Evolutionary conservation across 2,888 invertebrate species (phyloP), one percentile per base, ranked within the genome.

Genomic region (Toxonevra muliebris): DNA sequence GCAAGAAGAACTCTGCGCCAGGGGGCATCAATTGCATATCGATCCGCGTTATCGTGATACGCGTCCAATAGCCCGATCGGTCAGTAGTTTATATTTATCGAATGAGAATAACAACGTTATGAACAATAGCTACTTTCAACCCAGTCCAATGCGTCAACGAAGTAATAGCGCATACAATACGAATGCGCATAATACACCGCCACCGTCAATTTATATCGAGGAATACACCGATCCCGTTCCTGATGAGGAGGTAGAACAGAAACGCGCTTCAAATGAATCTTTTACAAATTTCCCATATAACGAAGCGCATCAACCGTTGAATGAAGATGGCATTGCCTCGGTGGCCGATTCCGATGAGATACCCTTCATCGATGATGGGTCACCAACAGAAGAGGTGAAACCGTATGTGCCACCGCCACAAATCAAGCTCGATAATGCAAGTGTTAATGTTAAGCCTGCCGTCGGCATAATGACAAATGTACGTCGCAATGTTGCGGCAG

Each of bases 301-400:
- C 43, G 84, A 84, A 68, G 79, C 78, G 0, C 84, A 85, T 76
- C 85, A 85, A 71, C 85, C 85, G 11, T 71, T 85, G 0, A 85
- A 85, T 69, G 85, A 84, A 69, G 82, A 85, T 45, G 77, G 83
- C 20, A 84, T 85, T 17, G 85, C 85, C 13, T 84, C 84, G 11
- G 79, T 84, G 66, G 81, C 80, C 7, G 81, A 84, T 62, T 77
- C 80, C 1, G 82, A 83, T 52, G 82, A 84, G 48, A 86, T 86
- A 71, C 86, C 86, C 45, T 86, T 81, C 61, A 86, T 88, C 20
- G 87, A 87, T 50, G 84, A 88, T 58, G 86, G 85, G 41, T 83
- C 85, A 65, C 84, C 84, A 58, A 78, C 79, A 7, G 80, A 80
- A 42, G 80, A 80, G n/a, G 76, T 75, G 52, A 69, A 76, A 71